Conservation (phyloP, 2,113 vertebrate genomes). For the Ramphastos sulfuratus region DNA sequence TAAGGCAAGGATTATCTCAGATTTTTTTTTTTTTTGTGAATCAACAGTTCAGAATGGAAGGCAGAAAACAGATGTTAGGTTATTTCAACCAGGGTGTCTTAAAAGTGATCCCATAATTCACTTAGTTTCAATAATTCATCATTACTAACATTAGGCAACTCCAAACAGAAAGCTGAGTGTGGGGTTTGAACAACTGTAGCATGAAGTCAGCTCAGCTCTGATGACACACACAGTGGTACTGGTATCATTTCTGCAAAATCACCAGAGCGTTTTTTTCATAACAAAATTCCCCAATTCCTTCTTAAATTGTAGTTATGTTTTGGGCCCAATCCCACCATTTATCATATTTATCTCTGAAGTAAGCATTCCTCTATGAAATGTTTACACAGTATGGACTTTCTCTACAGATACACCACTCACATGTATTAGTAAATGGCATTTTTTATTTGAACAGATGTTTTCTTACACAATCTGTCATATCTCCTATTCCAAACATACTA, state of each 20-base stretch:
- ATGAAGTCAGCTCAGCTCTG: background rate
- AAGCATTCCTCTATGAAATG: background rate
- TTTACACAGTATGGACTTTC: background rate
- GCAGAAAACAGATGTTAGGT: background rate
- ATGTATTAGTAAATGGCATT: background rate
- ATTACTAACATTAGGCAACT: background rate
- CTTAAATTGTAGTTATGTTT: background rate
- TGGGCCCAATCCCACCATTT: background rate
- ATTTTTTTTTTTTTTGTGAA: background rate
- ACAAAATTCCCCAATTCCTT: background rate
- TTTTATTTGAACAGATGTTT: constrained; percentile 12
- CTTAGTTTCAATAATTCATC: background rate
- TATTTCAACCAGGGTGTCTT: background rate
- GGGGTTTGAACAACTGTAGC: background rate
- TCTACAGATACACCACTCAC: background rate
- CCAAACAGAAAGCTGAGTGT: background rate
- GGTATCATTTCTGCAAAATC: background rate
- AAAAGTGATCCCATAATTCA: background rate
- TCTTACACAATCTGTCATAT: background rate
- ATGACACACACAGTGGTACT: background rate
- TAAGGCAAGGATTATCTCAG: background rate
- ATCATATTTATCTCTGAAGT: background rate
- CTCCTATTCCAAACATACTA: background rate
- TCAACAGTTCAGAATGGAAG: background rate
- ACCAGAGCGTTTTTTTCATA: background rate